phyloP scores from a whole-genome alignment of 2,797 vertebrate species.

The Paramormyrops hopkinsi region DNA sequence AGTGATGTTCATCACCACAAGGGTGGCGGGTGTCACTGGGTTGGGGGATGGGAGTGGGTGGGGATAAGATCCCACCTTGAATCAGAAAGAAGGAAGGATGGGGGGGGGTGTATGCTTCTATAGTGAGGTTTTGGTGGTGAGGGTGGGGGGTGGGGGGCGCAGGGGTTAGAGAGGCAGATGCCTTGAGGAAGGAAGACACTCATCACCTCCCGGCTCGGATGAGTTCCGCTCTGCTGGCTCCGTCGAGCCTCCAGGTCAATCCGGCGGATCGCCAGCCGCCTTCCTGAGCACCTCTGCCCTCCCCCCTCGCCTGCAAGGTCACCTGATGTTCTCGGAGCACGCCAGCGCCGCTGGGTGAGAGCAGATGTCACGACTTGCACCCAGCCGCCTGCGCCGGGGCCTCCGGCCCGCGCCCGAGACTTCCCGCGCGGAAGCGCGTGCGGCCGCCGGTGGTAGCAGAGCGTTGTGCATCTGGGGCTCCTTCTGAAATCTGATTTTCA shows the following conservation, averaged over 20 bases:
- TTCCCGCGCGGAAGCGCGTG: not conserved
- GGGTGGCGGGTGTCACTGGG: not conserved
- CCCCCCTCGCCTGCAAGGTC: constrained; percentile 1
- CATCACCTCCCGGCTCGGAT: constrained; percentile 51
- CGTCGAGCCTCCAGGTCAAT: constrained; percentile 57
- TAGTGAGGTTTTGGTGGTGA: not conserved
- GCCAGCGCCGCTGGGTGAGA: not conserved
- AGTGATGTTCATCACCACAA: constrained; percentile 40
- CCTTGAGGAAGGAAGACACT: constrained; percentile 34
- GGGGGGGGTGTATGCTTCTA: not conserved
- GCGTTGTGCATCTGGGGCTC: not conserved
- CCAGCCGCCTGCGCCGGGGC: not conserved
- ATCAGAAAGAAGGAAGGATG: not conserved
- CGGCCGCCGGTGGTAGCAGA: not conserved
- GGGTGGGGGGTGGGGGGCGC: not conserved
- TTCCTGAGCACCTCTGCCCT: constrained; percentile 28
- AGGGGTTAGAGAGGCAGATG: constrained; percentile 10
- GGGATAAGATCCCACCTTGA: not conserved
- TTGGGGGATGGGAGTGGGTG: not conserved
- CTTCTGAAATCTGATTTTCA: not conserved
- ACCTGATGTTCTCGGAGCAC: not conserved
- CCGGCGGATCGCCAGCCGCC: constrained; percentile 46
- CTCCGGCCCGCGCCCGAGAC: not conserved
- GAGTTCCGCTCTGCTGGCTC: constrained; percentile 43
- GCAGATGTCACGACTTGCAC: not conserved